phyloP scores from a whole-genome alignment of 2,797 vertebrate genomes.

The Diplodus sargus region DNA sequence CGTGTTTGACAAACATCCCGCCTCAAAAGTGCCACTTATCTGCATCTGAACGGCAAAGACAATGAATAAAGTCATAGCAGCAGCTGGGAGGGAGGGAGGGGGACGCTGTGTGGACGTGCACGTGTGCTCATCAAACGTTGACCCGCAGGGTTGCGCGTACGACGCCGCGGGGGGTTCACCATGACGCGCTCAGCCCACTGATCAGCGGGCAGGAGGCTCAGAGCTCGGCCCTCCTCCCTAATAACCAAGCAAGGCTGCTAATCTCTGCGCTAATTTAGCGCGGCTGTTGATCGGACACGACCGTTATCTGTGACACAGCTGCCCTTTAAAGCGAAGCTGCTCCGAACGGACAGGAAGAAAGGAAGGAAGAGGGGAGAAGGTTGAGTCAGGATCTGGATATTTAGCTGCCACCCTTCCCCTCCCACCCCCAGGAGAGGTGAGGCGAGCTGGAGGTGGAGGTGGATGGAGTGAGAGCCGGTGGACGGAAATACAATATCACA shows the following conservation, averaged over 20 bases:
- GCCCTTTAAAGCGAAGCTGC: constrained; percentile 33
- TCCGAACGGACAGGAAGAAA: background rate
- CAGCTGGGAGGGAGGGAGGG: background rate
- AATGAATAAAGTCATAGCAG: constrained; percentile 39
- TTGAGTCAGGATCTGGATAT: constrained; percentile 32
- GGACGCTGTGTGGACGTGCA: background rate
- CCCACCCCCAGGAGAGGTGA: constrained; percentile 27
- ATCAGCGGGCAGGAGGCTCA: constrained; percentile 26
- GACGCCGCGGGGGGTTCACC: background rate
- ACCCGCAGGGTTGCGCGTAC: background rate
- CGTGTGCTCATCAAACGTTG: background rate
- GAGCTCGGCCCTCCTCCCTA: constrained; percentile 35
- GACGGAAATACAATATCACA: constrained; percentile 58
- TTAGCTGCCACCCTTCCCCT: background rate
- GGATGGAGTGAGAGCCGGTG: constrained; percentile 6
- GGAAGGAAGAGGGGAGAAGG: background rate
- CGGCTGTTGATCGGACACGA: constrained; percentile 16
- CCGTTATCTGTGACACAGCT: constrained; percentile 47
- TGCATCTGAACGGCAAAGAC: constrained; percentile 48
- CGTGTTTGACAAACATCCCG: constrained; percentile 74
- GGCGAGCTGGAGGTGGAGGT: constrained; percentile 27
- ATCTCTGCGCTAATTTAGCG: constrained; percentile 45
- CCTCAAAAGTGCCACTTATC: constrained; percentile 72
- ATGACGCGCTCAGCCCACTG: constrained; percentile 46
- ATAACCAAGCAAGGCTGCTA: constrained; percentile 58